Evolutionary conservation across 2,888 invertebrate genomes (phyloP).

Genomic region (Aphidoletes aphidimyza): DNA sequence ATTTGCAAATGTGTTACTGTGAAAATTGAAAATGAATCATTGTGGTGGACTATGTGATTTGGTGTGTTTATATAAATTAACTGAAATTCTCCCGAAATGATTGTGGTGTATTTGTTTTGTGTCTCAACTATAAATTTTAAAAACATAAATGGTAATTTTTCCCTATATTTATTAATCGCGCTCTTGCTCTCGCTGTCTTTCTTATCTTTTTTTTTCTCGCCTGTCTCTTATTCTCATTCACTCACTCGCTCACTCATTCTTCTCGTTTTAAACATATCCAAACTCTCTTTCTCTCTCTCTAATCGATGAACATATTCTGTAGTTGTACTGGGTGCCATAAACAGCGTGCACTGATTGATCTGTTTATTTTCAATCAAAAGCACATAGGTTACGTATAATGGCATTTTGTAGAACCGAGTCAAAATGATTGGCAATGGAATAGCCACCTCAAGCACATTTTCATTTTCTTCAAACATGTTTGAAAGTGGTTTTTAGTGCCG

Average conservation of each 20-base stretch:
- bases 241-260: too few species aligned
- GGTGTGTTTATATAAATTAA: neutral
- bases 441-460: too few species aligned
- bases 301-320: too few species aligned
- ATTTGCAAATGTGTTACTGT: neutral
- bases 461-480: neutral
- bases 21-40: neutral
- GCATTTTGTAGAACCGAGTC: neutral
- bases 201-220: neutral
- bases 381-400: too few species aligned
- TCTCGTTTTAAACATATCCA: too few species aligned
- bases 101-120: neutral
- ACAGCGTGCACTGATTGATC: too few species aligned
- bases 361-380: too few species aligned
- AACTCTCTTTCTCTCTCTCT: too few species aligned
- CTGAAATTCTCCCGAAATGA: neutral
- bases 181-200: neutral
- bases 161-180: neutral
- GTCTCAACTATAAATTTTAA: neutral
- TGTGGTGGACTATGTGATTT: neutral
- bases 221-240: too few species aligned
- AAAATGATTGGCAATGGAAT: neutral
- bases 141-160: slow-evolving; percentile 1
- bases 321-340: too few species aligned
- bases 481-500: neutral